Base-by-base conservation (phyloP, 2,888 invertebrate genomes). In the Poecilus cupreus region DNA sequence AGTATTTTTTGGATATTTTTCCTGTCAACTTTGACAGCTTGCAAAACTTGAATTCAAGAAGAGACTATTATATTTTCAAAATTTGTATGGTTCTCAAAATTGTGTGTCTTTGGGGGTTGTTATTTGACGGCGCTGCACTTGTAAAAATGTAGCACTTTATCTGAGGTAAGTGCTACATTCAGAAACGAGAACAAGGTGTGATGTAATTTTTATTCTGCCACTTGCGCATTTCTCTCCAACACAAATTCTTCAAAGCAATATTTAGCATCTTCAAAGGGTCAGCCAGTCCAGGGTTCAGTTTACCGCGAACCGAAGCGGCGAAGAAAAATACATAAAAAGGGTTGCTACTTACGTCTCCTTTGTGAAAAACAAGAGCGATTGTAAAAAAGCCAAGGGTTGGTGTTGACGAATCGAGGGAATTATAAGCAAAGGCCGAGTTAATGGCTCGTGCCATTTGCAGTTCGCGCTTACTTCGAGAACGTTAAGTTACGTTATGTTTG, bases 381-480 rank as follows among this genome's bases (percentile, higher is more conserved):
- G 72, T 80, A 80, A 80, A 80, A 80, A 80, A 70, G 37, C 70
- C 54, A 37, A 54, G 72, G 72, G 57, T 72, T 72, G 80, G 70
- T 80, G 80, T 80, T 80, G 80, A 80, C 80, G 80, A 80, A 80
- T 72, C 32, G 80, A 39, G 20, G 54, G 80, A 80, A 80, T 80
- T 80, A 80, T 80, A 80, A 72, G 80, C 70, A 70, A 79, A 70
- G 80, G 72, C 80, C 54, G 72, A 39, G 72, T 57, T 80, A 80
- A 80, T 80, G 72, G 72, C 13, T 49, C 54, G 13, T 72, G 80
- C 80, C 80, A 80, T 70, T 80, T 80, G 72, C 80, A 68, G 68
- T 79, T 79, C 26, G 68, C 64, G 77, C 13, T 60, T 76, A 57
- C 77, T 43, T 6, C 49, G 11, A 54, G 11, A 57, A 39, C 32